Evolutionary conservation across 2,888 invertebrate species (phyloP).

Genomic region (Protula sp.): DNA sequence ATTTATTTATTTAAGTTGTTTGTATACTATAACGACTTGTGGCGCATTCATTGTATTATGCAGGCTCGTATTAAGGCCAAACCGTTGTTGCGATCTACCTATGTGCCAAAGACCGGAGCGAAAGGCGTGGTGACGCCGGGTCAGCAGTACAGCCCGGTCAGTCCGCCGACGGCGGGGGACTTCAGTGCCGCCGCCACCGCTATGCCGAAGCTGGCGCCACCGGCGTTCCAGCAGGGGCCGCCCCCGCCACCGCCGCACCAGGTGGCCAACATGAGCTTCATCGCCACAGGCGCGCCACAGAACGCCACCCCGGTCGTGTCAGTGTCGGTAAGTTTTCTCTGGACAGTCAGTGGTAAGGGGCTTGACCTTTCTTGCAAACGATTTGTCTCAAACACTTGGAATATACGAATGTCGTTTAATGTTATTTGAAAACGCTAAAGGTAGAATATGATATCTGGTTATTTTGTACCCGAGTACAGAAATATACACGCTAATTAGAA

Average conservation of each 20-base stretch:
- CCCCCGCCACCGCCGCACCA: background rate
- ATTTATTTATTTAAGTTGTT: no score
- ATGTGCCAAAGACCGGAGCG: constrained; percentile 43
- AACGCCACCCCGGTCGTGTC: background rate
- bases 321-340: constrained; percentile 6
- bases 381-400: no score
- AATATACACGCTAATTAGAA: no score
- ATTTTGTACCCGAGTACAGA: no score
- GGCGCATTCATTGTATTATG: no score
- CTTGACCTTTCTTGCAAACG: background rate
- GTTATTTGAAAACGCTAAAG: no score
- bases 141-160: background rate
- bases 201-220: background rate
- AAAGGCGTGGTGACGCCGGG: constrained; percentile 4
- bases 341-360: no score
- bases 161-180: no score
- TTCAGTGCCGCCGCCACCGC: background rate
- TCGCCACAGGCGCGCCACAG: background rate
- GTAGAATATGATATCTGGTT: no score
- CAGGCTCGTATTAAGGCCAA: constrained; percentile 84
- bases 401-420: no score
- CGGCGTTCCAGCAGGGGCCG: constrained; percentile 1
- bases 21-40: no score
- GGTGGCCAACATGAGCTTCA: background rate
- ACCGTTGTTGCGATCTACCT: constrained; percentile 64